Evolutionary conservation across 2,888 invertebrate genomes (phyloP).

Genomic region (Herminia tarsipennalis): DNA sequence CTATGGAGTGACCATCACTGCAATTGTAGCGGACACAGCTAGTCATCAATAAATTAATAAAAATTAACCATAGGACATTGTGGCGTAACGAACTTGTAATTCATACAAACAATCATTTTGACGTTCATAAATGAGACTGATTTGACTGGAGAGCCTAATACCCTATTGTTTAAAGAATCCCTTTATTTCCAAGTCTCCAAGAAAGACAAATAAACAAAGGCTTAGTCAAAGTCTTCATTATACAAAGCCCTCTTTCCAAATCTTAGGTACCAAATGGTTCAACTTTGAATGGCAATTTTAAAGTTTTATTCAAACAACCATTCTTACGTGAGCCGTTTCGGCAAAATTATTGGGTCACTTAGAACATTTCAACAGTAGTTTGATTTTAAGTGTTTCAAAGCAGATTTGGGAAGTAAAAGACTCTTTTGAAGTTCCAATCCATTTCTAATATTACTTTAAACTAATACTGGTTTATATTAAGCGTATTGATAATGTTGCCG

Average conservation of each 20-base stretch:
- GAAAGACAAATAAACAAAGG: slow-evolving; percentile 3
- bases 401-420: no score
- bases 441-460: no score
- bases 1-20: no score
- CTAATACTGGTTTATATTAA: no score
- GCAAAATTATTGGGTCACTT: slow-evolving; percentile 29
- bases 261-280: slow-evolving; percentile 21
- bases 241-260: slow-evolving; percentile 8
- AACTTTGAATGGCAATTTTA: slow-evolving; percentile 22
- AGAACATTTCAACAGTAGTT: neutral
- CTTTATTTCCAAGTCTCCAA: neutral
- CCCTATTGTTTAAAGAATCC: neutral
- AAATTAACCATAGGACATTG: no score
- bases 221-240: neutral
- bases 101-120: no score
- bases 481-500: no score
- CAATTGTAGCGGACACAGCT: no score
- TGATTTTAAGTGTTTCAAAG: neutral
- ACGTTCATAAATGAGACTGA: no score
- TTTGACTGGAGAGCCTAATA: neutral
- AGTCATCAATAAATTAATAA: no score
- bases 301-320: slow-evolving; percentile 25
- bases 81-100: no score
- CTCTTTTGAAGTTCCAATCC: no score
- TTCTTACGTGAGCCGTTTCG: slow-evolving; percentile 23